Evolutionary conservation across 2,113 vertebrate genomes (phyloP), one percentile per base, ranked within the genome.

Genomic region (Vanacampus margaritifer): DNA sequence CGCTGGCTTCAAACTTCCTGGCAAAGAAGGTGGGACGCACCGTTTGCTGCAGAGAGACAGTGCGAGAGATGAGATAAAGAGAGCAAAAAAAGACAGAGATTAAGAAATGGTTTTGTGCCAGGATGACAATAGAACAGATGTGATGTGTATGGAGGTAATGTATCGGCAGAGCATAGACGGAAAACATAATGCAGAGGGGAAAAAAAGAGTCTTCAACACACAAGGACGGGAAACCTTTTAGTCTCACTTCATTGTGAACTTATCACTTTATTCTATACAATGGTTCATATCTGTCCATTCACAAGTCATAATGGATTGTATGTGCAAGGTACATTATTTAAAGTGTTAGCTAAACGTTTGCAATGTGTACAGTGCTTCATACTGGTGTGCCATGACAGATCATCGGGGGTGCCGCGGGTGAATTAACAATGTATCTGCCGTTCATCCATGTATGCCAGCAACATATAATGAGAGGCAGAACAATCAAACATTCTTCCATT

Each of bases 21-120:
- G 96, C 97, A 14, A 99, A 99, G 91, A 99, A 98, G 8, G 97
- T 98, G 1, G 97, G 97, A 68, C 97, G 89, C 67, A 95, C 91
- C 0, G 95, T 98, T 93, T 99, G 97, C 97, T 99, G 91, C 80
- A 84, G 69, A 1, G 0, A 59, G 10, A 65, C 53, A 35, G 37
- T 70, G 56, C 50, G 61, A 54, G 26, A 36, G 60, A 69, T 8
- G 68, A 70, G 76, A 83, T 69, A 74, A 78, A 75, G 32, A 45
- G 28, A 67, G 68, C 71, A 61, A 45, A 28, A 71, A 71, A 74
- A 63, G n/a, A 35, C 77, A 63, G 65, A 69, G 76, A 79, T 77
- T 85, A 84, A 73, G 66, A 70, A 63, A 72, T n/a, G 54, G 26
- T 60, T 64, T 54, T 37, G 56, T 45, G 65, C 58, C 67, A 75